Evolutionary conservation across 2,797 vertebrate genomes (phyloP), one percentile per base, ranked within the genome.

Genomic region (Adelosebastes latens): DNA sequence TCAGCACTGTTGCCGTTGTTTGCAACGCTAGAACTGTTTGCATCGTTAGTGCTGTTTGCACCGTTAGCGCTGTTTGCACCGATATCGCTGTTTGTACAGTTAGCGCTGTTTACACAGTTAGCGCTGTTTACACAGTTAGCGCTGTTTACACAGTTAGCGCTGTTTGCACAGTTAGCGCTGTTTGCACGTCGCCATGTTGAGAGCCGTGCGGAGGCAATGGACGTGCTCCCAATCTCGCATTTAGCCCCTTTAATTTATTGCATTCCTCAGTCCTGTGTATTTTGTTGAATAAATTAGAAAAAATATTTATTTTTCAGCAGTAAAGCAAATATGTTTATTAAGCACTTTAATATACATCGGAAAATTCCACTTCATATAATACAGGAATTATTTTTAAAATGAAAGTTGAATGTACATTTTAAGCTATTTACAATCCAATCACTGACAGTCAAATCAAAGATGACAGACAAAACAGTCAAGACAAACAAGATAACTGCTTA

Each of bases 281-380:
- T 24, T 32, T 18, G 22, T 64, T 42, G 6, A 82, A 77, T 34
- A 73, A 84, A 84, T 12, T 5, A 11, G 18, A 32, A 68, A 59
- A 56, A 53, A 64, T 2, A 88, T 36, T 12, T 66, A 1, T 18
- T 76, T 95, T 93, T 94, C 93, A 93, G 97, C 97, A 97, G 97
- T 97, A 99, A 99, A 98, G 98, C 98, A 99, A 99, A 99, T 99
- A 98, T 97, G 98, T 99, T 99, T 99, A 99, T 99, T 99, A 97
- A 98, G 98, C 97, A 98, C 96, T 98, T 99, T 98, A 97, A 98
- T 99, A 98, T 98, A 98, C 97, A 98, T 96, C 96, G 95, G 96
- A 96, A 94, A 96, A 96, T 96, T 96, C 95, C 4, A 95, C 96
- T 97, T 96, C 96, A 97, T 98, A 98, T 98, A 96, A 97, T 98